Conservation (phyloP, 1,140 invertebrate genomes). For the Macrobrachium nipponense region DNA sequence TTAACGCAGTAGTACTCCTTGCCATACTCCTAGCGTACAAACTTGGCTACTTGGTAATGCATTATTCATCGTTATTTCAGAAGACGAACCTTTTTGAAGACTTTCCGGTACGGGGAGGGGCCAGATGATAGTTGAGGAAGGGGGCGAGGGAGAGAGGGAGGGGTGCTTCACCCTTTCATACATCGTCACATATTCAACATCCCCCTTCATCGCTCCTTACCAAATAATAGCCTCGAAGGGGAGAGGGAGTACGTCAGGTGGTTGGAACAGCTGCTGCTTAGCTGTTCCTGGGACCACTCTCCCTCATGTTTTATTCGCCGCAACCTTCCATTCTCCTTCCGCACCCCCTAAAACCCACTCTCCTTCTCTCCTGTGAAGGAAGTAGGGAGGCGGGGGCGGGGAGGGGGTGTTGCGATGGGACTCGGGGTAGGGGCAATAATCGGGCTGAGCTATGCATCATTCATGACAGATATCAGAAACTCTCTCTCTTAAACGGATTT, state of each 20-base stretch:
- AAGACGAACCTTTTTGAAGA: too few relatives aligned
- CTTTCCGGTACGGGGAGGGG: too few relatives aligned
- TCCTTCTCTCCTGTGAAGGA: conserved; percentile 28
- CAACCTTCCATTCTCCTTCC: conserved; percentile 46
- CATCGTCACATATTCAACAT: conserved; percentile 9
- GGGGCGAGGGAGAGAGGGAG: too few relatives aligned
- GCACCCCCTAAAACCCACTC: background rate
- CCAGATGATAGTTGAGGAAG: too few relatives aligned
- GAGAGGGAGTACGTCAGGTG: background rate
- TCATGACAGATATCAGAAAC: conserved; percentile 47
- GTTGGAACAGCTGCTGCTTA: background rate
- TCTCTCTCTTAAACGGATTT: conserved; percentile 35
- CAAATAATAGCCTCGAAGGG: conserved; percentile 4
- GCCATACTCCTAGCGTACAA: too few relatives aligned
- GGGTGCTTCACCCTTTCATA: background rate
- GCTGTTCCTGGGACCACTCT: conserved; percentile 4
- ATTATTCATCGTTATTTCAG: too few relatives aligned
- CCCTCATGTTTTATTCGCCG: conserved; percentile 50
- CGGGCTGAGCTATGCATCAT: conserved; percentile 37
- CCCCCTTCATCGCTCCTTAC: conserved; percentile 6
- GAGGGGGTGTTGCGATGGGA: background rate
- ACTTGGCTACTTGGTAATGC: too few relatives aligned
- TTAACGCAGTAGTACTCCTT: too few relatives aligned
- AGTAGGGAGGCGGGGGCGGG: background rate
- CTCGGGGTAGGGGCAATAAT: conserved; percentile 9